phyloP scores from a whole-genome alignment of 2,797 vertebrate genomes.

The Galaxias olidus region DNA sequence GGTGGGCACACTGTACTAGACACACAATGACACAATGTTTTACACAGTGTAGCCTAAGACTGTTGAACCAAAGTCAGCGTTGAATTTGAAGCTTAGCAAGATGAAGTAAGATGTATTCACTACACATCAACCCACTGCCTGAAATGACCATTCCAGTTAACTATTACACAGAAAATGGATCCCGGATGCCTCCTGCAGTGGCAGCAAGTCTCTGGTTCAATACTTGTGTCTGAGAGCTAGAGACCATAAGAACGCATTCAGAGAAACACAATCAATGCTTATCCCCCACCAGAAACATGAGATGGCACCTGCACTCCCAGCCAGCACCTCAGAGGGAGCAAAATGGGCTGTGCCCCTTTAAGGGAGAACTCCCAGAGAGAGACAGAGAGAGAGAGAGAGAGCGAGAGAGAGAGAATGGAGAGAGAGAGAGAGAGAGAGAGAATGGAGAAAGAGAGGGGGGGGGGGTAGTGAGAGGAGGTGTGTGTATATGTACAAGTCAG shows the following conservation, averaged over 20 bases:
- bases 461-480: neutral
- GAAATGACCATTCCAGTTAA: too few species aligned
- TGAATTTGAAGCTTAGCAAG: too few species aligned
- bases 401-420: conserved; percentile 3
- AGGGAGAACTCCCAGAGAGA: conserved; percentile 59
- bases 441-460: conserved; percentile 48
- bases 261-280: conserved; percentile 57
- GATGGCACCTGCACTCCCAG: conserved; percentile 52
- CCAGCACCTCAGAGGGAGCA: conserved; percentile 34
- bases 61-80: too few species aligned
- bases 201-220: conserved; percentile 41
- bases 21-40: too few species aligned
- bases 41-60: too few species aligned
- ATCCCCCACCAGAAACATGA: conserved; percentile 55
- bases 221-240: conserved; percentile 47
- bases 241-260: conserved; percentile 38
- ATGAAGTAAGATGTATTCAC: too few species aligned
- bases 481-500: conserved; percentile 53
- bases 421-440: conserved; percentile 45
- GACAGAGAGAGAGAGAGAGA: conserved; percentile 22
- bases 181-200: conserved; percentile 31
- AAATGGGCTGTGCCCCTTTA: conserved; percentile 63
- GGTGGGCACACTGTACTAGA: too few species aligned
- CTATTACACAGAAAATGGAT: conserved; percentile 20
- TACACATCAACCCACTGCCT: too few species aligned